Base-by-base conservation (phyloP, 2,888 invertebrate genomes). In the Stratiomys singularior region DNA sequence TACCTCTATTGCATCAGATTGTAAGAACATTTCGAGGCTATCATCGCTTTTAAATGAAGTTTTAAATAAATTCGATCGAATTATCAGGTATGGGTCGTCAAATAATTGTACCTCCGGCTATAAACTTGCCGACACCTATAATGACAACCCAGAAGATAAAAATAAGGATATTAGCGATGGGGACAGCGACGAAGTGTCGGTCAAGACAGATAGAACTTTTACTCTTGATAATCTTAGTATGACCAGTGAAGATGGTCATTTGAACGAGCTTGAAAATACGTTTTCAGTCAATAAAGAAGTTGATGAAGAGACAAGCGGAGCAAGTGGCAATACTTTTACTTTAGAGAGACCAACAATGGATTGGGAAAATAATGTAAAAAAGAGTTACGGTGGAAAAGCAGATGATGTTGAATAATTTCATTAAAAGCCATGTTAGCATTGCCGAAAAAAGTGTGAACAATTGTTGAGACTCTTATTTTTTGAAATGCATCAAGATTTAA, bases 11-110 rank as follows among this genome's bases (percentile, higher is more conserved):
- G 9, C 69, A 3, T 30, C 72, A 3, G 74, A 74, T 37, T 58
- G 58, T 15, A 74, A 37, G n/a, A 58, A 74, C 21, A 47, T 58
- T 37, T 74, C 74, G 15, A 28, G 58, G 60, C 60, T 74, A 74
- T 37, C 58, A 25, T 60, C 74, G 21, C 37, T 74, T 74, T 74
- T 74, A 30, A 74, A 74, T 74, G 74, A 74, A 37, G 74, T 74
- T 11, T 60, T 74, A 7, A 58, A 74, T 23, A 74, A 60, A 74
- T 74, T 58, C 58, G 74, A 74, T 47, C 27, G 74, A 23, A 74
- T 74, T 23, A 74, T 74, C 30, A 30, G 74, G 37, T 60, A 58
- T 21, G 74, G 74, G 37, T 37, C 60, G 11, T 21, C 69, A 7
- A 25, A 18, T 15, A 37, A n/a, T 13, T 37, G 21, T 37, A 64